Percentiles rank a stretch among this genome's conserved stretches.
phyloP scores from a whole-genome alignment of 2,888 invertebrate genomes.

The Lomographa bimaculata region DNA sequence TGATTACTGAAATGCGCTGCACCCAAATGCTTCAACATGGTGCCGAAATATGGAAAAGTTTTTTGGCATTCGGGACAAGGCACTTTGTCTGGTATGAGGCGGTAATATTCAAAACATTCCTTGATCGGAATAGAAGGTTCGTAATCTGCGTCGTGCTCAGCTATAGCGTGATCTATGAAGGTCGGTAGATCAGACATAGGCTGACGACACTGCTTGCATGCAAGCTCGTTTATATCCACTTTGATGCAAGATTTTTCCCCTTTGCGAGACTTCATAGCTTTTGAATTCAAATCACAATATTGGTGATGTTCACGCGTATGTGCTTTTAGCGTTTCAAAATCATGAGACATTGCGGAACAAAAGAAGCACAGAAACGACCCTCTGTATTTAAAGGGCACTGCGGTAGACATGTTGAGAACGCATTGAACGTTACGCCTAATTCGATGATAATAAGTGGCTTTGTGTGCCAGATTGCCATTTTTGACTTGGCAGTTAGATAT shows the following conservation, averaged over 20 bases:
- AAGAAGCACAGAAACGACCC: constrained; percentile 69
- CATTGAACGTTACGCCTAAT: constrained; percentile 67
- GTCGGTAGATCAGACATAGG: constrained; percentile 50
- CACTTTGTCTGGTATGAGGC: constrained; percentile 65
- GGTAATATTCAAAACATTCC: constrained; percentile 64
- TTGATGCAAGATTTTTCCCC: constrained; percentile 66
- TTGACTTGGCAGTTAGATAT: constrained; percentile 58
- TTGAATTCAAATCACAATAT: constrained; percentile 61
- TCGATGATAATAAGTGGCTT: constrained; percentile 12
- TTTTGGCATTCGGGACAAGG: constrained; percentile 64
- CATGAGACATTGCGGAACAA: constrained; percentile 62
- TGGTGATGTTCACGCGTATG: constrained; percentile 64
- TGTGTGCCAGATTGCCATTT: constrained; percentile 23
- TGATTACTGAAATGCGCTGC: constrained; percentile 68
- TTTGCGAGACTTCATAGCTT: constrained; percentile 67
- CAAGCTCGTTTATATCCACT: constrained; percentile 57
- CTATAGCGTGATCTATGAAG: constrained; percentile 65
- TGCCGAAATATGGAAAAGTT: constrained; percentile 64
- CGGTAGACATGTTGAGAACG: constrained; percentile 72
- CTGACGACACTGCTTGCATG: constrained; percentile 59
- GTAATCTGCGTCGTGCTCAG: constrained; percentile 60
- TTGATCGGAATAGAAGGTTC: constrained; percentile 50
- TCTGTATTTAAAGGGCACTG: constrained; percentile 69
- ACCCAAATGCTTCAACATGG: constrained; percentile 65
- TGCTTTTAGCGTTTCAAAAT: constrained; percentile 62